These are phyloP conservation scores for Hipparchia semele DNA, from an alignment of 2,888 invertebrate genomes.

Conservation along the genomic window DNA sequence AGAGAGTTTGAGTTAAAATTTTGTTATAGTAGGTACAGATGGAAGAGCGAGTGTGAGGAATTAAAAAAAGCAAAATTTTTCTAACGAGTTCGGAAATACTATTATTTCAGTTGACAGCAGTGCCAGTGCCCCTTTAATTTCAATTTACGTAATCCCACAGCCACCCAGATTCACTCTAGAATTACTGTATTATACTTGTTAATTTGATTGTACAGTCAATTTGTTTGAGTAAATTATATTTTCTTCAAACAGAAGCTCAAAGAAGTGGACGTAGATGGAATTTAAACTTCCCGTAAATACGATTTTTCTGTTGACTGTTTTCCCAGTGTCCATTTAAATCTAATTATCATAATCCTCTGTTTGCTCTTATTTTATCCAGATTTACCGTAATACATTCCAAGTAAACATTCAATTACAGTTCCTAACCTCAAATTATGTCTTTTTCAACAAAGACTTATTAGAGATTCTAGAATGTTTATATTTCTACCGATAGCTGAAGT, in stretches of 20 bases:
- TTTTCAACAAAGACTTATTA: not conserved
- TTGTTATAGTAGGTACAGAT: no score
- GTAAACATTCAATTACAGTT: not conserved
- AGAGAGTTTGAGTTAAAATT: no score
- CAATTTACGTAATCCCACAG: conserved; percentile 14
- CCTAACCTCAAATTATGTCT: not conserved
- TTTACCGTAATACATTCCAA: not conserved
- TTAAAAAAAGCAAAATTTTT: no score
- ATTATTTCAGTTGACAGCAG: not conserved
- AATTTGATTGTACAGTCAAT: not conserved
- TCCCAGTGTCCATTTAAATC: not conserved
- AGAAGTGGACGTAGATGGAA: not conserved
- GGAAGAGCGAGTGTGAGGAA: no score
- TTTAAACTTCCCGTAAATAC: not conserved
- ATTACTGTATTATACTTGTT: not conserved
- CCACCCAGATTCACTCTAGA: conserved; percentile 3
- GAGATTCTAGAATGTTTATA: not conserved
- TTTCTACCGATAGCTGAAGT: not conserved
- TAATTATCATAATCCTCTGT: not conserved
- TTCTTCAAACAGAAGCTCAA: not conserved
- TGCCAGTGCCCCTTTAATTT: not conserved
- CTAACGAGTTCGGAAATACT: not conserved
- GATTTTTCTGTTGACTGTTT: not conserved
- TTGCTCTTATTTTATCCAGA: not conserved
- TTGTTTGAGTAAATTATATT: not conserved